Conservation (phyloP, 2,888 invertebrate species). For the Chromoteleia sp. region DNA sequence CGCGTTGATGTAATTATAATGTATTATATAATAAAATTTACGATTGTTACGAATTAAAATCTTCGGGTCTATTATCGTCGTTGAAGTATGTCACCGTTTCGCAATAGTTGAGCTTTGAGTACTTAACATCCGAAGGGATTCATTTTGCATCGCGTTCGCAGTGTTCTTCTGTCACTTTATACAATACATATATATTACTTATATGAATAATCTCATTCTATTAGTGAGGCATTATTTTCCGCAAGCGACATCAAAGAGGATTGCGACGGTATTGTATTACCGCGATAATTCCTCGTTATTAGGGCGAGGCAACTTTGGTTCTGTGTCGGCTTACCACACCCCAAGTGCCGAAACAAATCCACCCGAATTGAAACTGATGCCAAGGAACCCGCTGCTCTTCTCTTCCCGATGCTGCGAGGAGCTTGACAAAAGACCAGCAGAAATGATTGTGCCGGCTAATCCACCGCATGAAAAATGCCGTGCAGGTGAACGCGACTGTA, state of each 20-base stretch:
- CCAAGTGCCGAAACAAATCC: constrained; percentile 84
- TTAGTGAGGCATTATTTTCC: constrained; percentile 83
- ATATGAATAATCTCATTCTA: constrained; percentile 82
- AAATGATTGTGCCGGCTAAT: constrained; percentile 78
- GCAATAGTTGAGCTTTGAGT: constrained; percentile 15
- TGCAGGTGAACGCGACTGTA: constrained; percentile 79
- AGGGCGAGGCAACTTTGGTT: constrained; percentile 79
- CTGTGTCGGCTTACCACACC: constrained; percentile 84
- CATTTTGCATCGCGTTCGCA: constrained; percentile 39
- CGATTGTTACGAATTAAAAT: too few relatives aligned
- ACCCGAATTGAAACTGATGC: constrained; percentile 83
- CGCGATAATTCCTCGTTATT: constrained; percentile 85
- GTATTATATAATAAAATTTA: too few relatives aligned
- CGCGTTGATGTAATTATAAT: too few relatives aligned
- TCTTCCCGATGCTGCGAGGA: constrained; percentile 50
- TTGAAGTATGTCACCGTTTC: constrained; percentile 14
- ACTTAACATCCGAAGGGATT: constrained; percentile 50
- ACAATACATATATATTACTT: constrained; percentile 65
- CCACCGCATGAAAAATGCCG: constrained; percentile 78
- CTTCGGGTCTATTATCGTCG: neutral
- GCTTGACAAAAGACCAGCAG: constrained; percentile 74
- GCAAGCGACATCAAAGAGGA: constrained; percentile 84
- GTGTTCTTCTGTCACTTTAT: constrained; percentile 40
- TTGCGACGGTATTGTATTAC: constrained; percentile 81
- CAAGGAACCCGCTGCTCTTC: constrained; percentile 77